Evolutionary conservation across 1,140 invertebrate species (phyloP).

Genomic region (Lordiphosa collinella): DNA sequence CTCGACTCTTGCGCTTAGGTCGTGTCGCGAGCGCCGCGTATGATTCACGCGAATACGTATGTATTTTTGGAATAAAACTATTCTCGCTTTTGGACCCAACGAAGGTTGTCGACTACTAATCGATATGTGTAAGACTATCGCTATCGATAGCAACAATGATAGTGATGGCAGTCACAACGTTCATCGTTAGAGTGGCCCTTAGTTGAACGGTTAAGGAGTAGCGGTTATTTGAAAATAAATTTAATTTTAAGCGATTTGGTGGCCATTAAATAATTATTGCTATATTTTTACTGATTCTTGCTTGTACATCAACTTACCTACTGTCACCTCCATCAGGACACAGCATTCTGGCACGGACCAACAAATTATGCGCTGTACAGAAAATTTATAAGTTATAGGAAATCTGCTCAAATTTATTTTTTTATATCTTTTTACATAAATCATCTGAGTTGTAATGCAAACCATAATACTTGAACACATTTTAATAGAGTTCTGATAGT

Average conservation of each 20-base stretch:
- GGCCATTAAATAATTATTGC: too few relatives aligned
- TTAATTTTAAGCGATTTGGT: too few relatives aligned
- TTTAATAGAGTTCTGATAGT: neutral
- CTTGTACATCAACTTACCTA: neutral
- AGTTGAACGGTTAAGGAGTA: too few relatives aligned
- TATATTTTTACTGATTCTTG: too few relatives aligned
- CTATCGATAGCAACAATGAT: neutral
- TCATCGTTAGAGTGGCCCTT: too few relatives aligned
- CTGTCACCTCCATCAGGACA: neutral
- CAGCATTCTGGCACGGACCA: neutral
- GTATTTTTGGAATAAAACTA: constrained; percentile 61
- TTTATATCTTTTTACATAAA: neutral
- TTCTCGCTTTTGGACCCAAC: constrained; percentile 11
- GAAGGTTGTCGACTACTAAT: too few relatives aligned
- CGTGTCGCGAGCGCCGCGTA: constrained; percentile 21
- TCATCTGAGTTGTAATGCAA: constrained; percentile 3
- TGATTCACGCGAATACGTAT: constrained; percentile 65
- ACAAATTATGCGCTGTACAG: too few relatives aligned
- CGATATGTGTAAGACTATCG: neutral
- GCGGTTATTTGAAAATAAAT: too few relatives aligned
- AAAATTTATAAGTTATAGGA: too few relatives aligned
- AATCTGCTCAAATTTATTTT: neutral
- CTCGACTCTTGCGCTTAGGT: constrained; percentile 41
- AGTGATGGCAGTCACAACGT: too few relatives aligned
- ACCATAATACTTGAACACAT: neutral